Evolutionary conservation across 2,797 vertebrate genomes (phyloP), one percentile per base, ranked within the genome.

Genomic region (Crocodylus rhombifer): DNA sequence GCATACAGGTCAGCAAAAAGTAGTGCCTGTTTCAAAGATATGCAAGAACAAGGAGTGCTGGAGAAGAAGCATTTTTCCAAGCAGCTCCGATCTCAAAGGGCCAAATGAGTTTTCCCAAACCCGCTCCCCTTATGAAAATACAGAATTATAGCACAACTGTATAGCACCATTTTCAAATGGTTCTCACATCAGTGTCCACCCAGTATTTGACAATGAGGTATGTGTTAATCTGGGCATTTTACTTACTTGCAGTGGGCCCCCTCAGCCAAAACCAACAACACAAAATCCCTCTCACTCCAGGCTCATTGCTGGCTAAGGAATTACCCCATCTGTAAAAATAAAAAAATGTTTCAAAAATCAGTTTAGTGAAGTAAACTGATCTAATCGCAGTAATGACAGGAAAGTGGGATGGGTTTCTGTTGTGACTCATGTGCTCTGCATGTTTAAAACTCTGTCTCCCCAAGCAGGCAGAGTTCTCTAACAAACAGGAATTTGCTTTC

Each of bases 181-280:
- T 77, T 89, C 86, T 94, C 2, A 55, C 88, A 25, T 89, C 71
- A n/a, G 71, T 94, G 94, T 96, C 96, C 90, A 80, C 95, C 78
- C 36, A 78, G 61, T 42, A 76, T 88, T 95, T 91, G 92, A 97
- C 96, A 97, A 89, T 97, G 97, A 97, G 96, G 96, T 98, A 97
- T 98, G 97, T 98, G 98, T 98, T 97, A 97, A 97, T 97, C 92
- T 97, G 97, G 96, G 97, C 97, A 97, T 97, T 97, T 90, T 74
- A 77, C 96, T 96, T 76, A 96, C 96, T 97, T 93, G 93, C 95
- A 89, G 88, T 25, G 69, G 83, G 95, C 82, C 86, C 80, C n/a
- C 73, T 60, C 82, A 21, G 96, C 98, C 98, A 98, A 98, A 97
- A 97, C 92, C 83, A 98, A 98, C 96, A 98, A 16, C 95, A 82